These are phyloP conservation scores for Tretioscincus oriximinensis DNA, from an alignment of 2,113 vertebrate genomes.

Conservation along the genomic window DNA sequence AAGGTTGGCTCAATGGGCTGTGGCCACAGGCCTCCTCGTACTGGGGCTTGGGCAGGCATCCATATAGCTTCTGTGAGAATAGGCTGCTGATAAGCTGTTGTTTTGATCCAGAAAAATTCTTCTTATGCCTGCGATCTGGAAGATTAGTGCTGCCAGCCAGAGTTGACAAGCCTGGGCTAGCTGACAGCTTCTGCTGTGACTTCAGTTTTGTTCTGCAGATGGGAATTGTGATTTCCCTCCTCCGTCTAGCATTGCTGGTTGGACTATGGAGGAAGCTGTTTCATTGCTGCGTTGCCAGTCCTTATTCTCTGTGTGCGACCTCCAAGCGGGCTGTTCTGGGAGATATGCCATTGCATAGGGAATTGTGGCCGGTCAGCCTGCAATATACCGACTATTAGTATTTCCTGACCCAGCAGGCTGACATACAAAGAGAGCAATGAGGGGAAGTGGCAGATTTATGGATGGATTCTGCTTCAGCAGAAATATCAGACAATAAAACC, in stretches of 20 bases:
- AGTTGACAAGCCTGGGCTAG: not conserved
- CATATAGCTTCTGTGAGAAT: no score
- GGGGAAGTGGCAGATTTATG: slow-evolving; percentile 19
- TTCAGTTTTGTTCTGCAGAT: not conserved
- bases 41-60: no score
- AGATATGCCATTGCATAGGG: not conserved
- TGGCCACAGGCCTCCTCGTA: no score
- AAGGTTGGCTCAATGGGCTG: no score
- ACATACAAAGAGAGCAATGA: slow-evolving; percentile 16
- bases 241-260: not conserved
- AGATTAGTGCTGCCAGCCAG: not conserved
- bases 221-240: not conserved
- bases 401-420: slow-evolving; percentile 12
- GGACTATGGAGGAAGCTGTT: not conserved
- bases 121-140: not conserved
- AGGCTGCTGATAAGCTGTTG: no score
- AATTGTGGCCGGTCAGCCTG: not conserved
- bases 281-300: not conserved
- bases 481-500: slow-evolving; percentile 15
- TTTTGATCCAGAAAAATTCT: not conserved
- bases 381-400: slow-evolving; percentile 16
- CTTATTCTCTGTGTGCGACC: not conserved
- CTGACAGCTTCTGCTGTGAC: not conserved
- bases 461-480: slow-evolving; percentile 1
- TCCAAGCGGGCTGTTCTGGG: not conserved